phyloP scores from a whole-genome alignment of 2,113 vertebrate genomes.

The Meleagris gallopavo region DNA sequence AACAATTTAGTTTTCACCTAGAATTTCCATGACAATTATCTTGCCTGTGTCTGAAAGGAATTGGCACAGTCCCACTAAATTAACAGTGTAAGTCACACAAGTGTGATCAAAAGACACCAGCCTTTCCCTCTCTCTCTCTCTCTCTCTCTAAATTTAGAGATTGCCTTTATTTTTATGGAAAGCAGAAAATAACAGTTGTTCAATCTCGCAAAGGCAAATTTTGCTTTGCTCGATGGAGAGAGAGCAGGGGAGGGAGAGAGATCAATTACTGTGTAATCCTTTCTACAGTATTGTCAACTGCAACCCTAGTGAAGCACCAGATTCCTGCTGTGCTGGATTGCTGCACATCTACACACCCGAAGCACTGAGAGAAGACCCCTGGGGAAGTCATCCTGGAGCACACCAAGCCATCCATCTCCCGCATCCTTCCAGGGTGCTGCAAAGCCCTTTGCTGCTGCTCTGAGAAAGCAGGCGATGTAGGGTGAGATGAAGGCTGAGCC shows the following conservation, averaged over 20 bases:
- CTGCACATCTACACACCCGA: rapidly evolving
- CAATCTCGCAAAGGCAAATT: background rate
- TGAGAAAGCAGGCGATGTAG: background rate
- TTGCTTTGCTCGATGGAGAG: background rate
- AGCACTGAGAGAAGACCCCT: background rate
- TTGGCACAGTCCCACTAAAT: background rate
- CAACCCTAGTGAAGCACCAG: background rate
- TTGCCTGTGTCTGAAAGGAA: background rate
- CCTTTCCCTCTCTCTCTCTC: background rate
- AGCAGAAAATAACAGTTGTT: background rate
- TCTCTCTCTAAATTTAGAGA: background rate
- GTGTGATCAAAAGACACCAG: background rate
- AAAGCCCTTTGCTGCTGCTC: background rate
- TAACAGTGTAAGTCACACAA: background rate
- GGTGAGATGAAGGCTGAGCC: background rate
- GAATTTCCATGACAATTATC: conserved; percentile 18
- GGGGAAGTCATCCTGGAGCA: rapidly evolving
- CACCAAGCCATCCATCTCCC: background rate
- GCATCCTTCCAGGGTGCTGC: background rate
- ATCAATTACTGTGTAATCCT: background rate
- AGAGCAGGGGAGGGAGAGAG: background rate
- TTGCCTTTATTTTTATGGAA: background rate
- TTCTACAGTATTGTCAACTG: background rate
- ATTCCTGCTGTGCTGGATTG: background rate
- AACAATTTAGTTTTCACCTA: background rate